Percentiles rank a stretch among this genome's conserved stretches.
These are phyloP conservation scores for Brachypodius melanocephalos DNA, from an alignment of 2,113 vertebrate genomes.

Conservation along the genomic window DNA sequence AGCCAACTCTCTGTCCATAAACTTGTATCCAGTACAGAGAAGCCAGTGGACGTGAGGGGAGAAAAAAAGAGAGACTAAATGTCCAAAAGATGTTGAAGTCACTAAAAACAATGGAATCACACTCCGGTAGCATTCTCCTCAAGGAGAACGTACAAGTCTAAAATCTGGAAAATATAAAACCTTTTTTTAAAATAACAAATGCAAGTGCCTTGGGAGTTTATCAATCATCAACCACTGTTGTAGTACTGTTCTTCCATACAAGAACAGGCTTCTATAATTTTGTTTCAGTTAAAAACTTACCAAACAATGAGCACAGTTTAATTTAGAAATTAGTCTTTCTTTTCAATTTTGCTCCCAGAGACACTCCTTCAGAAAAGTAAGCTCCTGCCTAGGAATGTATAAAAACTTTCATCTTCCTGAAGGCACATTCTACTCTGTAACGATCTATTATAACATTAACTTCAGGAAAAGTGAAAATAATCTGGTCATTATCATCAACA, in stretches of 20 bases:
- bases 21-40: not conserved
- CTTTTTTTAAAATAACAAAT: accelerated
- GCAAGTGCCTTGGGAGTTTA: not conserved
- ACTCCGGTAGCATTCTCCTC: not conserved
- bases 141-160: not conserved
- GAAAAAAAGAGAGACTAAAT: not conserved
- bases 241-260: not conserved
- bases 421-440: not conserved
- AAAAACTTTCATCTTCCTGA: not conserved
- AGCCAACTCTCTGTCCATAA: not conserved
- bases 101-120: not conserved
- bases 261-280: not conserved
- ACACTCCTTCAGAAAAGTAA: not conserved
- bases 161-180: not conserved
- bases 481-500: not conserved
- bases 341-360: not conserved
- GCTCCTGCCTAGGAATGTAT: not conserved
- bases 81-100: not conserved
- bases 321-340: not conserved
- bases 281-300: not conserved
- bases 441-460: not conserved
- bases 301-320: not conserved
- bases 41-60: not conserved
- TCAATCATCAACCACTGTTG: not conserved
- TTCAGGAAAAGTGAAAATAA: not conserved